Conservation (phyloP, 1,140 invertebrate genomes). For the Aphis craccivora region DNA sequence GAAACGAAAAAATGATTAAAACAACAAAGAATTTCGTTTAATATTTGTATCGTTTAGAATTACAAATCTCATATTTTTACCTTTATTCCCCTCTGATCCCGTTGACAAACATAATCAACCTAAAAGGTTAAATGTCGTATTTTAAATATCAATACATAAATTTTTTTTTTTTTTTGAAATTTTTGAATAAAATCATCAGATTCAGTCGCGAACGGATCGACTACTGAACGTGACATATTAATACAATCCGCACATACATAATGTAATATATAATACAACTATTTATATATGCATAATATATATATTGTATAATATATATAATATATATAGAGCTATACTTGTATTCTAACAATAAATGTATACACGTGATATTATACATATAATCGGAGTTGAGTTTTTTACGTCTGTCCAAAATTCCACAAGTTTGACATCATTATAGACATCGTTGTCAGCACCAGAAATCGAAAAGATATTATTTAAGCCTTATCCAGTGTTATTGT, state of each 20-base stretch:
- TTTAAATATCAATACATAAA: conserved; percentile 42
- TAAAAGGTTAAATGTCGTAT: conserved; percentile 45
- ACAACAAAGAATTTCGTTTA: conserved; percentile 20
- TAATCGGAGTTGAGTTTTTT: not conserved
- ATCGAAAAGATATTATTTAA: not conserved
- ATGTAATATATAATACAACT: not conserved
- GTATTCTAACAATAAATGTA: not conserved
- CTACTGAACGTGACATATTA: not conserved
- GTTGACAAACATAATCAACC: conserved; percentile 52
- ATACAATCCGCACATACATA: not conserved
- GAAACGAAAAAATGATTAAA: not conserved
- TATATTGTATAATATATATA: too few species aligned
- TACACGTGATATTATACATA: not conserved
- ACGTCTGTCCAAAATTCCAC: not conserved
- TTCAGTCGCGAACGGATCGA: not conserved
- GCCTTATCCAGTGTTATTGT: not conserved
- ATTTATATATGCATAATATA: too few species aligned
- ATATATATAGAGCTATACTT: not conserved
- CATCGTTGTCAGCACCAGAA: not conserved
- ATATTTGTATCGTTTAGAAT: conserved; percentile 28
- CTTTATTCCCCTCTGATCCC: conserved; percentile 47
- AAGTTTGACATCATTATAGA: not conserved
- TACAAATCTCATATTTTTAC: conserved; percentile 51
- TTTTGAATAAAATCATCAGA: not conserved
- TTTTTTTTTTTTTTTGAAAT: not conserved